Evolutionary conservation across 2,888 invertebrate genomes (phyloP).

Genomic region (Caenorhabditis macrosperma): DNA sequence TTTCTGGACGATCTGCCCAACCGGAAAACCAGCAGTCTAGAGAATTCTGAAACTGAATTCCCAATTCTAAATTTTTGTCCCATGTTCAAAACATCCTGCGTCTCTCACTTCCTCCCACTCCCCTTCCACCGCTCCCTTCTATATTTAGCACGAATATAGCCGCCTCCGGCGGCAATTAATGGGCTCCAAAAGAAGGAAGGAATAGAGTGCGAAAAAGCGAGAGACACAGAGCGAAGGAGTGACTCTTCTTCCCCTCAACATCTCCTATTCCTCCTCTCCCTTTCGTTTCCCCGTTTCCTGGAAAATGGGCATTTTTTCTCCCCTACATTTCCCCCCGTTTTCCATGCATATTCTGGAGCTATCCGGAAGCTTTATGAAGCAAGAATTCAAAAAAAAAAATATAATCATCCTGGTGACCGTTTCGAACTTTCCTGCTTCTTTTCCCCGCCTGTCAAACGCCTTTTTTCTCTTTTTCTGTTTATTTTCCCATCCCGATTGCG

Average conservation of each 20-base stretch:
- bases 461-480: constrained; percentile 9
- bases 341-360: too few relatives aligned
- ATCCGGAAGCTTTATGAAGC: too few relatives aligned
- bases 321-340: too few relatives aligned
- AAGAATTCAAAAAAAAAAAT: too few relatives aligned
- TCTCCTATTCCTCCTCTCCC: not conserved
- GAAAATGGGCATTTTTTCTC: too few relatives aligned
- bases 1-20: too few relatives aligned
- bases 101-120: not conserved
- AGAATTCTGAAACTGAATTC: too few relatives aligned
- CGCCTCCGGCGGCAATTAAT: constrained; percentile 50
- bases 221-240: constrained; percentile 19
- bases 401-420: too few relatives aligned
- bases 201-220: not conserved
- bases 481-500: not conserved
- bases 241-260: constrained; percentile 13
- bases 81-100: not conserved
- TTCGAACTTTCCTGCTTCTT: not conserved
- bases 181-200: constrained; percentile 20
- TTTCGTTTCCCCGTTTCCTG: not conserved
- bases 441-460: not conserved
- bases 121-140: not conserved
- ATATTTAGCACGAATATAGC: constrained; percentile 2
- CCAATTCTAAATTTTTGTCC: too few relatives aligned
- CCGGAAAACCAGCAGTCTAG: too few relatives aligned